These are phyloP conservation scores for Osmoderma eremita DNA, from an alignment of 2,888 invertebrate genomes.

Conservation along the genomic window DNA sequence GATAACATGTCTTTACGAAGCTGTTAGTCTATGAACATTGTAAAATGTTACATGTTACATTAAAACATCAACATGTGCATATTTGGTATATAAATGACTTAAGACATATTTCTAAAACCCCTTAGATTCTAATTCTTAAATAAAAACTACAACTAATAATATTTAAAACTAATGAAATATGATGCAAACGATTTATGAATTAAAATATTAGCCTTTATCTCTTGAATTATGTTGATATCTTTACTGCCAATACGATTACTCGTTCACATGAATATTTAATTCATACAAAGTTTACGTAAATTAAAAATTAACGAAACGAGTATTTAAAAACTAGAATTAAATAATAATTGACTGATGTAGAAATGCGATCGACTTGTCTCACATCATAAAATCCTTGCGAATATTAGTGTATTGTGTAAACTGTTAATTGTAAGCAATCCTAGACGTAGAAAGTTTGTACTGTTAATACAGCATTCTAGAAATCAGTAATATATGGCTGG, in stretches of 20 bases:
- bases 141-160: not conserved
- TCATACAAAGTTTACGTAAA: no score
- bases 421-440: not conserved
- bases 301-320: no score
- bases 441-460: slow-evolving; percentile 51
- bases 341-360: slow-evolving; percentile 26
- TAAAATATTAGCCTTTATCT: not conserved
- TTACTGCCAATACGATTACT: no score
- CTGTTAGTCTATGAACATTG: not conserved
- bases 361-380: slow-evolving; percentile 5
- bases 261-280: no score
- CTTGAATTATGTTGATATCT: not conserved
- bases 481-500: slow-evolving; percentile 48
- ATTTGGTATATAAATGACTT: slow-evolving; percentile 26
- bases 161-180: slow-evolving; percentile 14
- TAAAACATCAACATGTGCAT: slow-evolving; percentile 10
- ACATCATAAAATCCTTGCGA: not conserved
- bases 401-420: not conserved
- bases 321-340: not conserved
- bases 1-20: not conserved
- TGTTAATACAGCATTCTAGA: slow-evolving; percentile 49
- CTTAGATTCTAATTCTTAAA: not conserved
- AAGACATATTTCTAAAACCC: slow-evolving; percentile 25
- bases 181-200: not conserved
- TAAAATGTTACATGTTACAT: not conserved